phyloP scores from a whole-genome alignment of 2,113 vertebrate genomes.

The Phoenicopterus ruber region DNA sequence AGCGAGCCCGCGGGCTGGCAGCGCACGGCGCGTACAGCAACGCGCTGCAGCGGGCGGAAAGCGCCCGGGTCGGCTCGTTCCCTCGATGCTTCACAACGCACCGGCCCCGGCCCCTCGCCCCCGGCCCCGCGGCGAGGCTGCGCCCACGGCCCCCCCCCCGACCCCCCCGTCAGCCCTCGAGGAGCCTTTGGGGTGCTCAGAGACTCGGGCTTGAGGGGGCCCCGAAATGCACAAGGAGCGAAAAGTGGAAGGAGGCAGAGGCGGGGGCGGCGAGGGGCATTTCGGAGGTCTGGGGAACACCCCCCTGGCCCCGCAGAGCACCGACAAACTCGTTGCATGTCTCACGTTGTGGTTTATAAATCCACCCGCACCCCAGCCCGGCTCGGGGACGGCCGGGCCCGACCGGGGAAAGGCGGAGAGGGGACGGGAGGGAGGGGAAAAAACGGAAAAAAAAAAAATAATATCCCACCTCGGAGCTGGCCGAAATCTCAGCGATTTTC shows the following conservation, averaged over 20 bases:
- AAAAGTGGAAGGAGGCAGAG: neutral
- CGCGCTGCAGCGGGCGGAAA: neutral
- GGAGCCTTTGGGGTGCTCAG: neutral
- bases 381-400: neutral
- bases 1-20: no score
- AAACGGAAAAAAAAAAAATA: neutral
- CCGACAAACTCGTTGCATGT: neutral
- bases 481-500: neutral
- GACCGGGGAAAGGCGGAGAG: neutral
- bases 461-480: neutral
- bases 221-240: neutral
- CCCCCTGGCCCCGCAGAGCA: neutral
- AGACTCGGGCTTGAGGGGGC: neutral
- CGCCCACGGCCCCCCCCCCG: neutral
- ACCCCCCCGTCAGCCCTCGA: neutral
- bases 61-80: neutral
- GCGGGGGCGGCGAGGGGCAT: no score
- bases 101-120: neutral
- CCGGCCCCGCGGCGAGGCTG: neutral
- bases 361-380: neutral
- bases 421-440: accelerated
- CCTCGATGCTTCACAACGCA: neutral
- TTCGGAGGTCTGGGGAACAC: neutral
- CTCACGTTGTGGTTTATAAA: neutral
- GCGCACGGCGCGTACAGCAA: neutral